Evolutionary conservation across 1,140 invertebrate species (phyloP).

Genomic region (Drosophila kanapiae): DNA sequence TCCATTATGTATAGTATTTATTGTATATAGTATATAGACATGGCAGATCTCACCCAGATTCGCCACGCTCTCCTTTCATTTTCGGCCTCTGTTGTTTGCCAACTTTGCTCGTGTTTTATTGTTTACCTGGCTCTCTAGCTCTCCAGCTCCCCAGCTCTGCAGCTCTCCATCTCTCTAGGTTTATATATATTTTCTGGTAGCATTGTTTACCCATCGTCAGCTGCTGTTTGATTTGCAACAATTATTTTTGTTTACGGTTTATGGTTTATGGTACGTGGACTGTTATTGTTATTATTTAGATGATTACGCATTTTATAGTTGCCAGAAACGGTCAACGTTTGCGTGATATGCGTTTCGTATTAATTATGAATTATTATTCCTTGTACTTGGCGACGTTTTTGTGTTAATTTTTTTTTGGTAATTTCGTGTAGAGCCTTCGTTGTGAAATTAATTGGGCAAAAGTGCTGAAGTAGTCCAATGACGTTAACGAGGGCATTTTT

Average conservation of each 20-base stretch:
- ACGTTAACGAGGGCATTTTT: conserved; percentile 27
- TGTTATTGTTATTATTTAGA: conserved; percentile 61
- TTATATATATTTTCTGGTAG: not conserved
- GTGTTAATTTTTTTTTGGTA: conserved; percentile 18
- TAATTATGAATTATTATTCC: conserved; percentile 66
- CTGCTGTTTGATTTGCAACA: conserved; percentile 66
- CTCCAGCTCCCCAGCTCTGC: conserved; percentile 6
- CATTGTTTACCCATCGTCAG: conserved; percentile 63
- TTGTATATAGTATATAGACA: not conserved
- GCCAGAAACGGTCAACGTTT: conserved; percentile 36
- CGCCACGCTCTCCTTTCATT: conserved; percentile 38
- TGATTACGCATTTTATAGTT: conserved; percentile 66
- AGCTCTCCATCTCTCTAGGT: not conserved
- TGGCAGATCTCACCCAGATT: conserved; percentile 49
- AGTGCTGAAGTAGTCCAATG: conserved; percentile 35
- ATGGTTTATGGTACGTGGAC: conserved; percentile 50
- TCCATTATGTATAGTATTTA: conserved; percentile 5
- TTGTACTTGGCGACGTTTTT: conserved; percentile 7
- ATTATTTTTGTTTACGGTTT: conserved; percentile 61
- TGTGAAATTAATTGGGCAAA: conserved; percentile 47
- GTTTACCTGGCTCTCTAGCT: conserved; percentile 42
- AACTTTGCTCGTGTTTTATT: conserved; percentile 29
- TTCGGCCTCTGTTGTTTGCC: conserved; percentile 32
- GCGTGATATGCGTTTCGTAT: conserved; percentile 66
- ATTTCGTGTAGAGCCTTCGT: conserved; percentile 25